Conservation (phyloP, 2,797 vertebrate species). For the Triplophysa bombifrons region DNA sequence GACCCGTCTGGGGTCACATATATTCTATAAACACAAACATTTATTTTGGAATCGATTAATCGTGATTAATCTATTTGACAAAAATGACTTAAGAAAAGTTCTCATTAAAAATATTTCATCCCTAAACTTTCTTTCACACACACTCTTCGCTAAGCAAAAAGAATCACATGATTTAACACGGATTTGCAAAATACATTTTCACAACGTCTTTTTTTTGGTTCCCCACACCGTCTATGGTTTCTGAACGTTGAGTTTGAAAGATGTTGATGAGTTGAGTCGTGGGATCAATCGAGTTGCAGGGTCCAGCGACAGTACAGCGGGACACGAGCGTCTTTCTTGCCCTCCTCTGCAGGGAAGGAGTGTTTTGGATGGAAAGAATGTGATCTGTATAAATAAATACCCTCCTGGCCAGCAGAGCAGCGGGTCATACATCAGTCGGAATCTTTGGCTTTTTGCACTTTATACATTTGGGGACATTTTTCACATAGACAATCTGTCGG, state of each 20-base stretch:
- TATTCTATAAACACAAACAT: no score
- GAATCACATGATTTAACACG: no score
- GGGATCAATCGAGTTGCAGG: conserved; percentile 17
- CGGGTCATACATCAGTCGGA: conserved; percentile 39
- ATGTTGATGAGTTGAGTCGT: conserved; percentile 7
- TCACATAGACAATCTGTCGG: conserved; percentile 21
- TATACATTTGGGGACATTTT: conserved; percentile 26
- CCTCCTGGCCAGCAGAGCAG: conserved; percentile 40
- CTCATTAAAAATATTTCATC: no score
- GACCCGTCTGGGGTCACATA: no score
- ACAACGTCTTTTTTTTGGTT: no score
- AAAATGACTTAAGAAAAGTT: no score
- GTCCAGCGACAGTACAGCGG: conserved; percentile 29
- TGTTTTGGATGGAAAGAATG: conserved; percentile 53
- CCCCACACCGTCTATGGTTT: not conserved
- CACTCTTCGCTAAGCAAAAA: no score
- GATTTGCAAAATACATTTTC: no score
- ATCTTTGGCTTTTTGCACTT: conserved; percentile 43
- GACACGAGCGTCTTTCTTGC: conserved; percentile 13
- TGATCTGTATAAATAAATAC: conserved; percentile 40
- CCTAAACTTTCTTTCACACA: no score
- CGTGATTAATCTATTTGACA: no score
- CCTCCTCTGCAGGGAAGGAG: conserved; percentile 44
- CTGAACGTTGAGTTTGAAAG: not conserved
- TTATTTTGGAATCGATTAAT: no score